Conservation (phyloP, 2,888 invertebrate species). For the Eupithecia dodoneata region DNA sequence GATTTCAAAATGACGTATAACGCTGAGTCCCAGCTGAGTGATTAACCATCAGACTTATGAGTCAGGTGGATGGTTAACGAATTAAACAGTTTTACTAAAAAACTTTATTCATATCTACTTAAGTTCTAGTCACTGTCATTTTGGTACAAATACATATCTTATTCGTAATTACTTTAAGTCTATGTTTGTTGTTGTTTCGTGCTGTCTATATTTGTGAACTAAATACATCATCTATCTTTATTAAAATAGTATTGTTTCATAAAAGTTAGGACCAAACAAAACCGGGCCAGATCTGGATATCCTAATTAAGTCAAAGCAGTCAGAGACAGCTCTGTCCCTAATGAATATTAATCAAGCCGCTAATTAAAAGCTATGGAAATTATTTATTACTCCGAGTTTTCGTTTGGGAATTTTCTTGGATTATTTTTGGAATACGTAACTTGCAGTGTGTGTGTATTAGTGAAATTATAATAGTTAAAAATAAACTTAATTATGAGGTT, state of each 20-base stretch:
- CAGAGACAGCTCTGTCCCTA: conserved; percentile 27
- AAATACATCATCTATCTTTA: too few species aligned
- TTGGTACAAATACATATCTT: neutral
- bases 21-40: neutral
- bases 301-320: conserved; percentile 29
- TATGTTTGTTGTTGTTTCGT: too few species aligned
- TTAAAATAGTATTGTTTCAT: neutral
- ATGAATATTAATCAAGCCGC: conserved; percentile 38
- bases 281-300: conserved; percentile 5
- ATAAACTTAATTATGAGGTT: neutral
- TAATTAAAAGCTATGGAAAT: conserved; percentile 34
- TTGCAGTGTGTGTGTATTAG: neutral
- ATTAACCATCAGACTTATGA: too few species aligned
- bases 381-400: conserved; percentile 23
- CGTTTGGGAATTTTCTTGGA: neutral
- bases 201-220: too few species aligned
- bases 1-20: conserved; percentile 26
- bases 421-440: neutral
- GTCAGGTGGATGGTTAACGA: neutral
- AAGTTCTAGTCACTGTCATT: neutral
- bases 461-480: neutral
- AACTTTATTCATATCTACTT: too few species aligned
- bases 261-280: neutral
- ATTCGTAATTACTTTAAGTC: neutral
- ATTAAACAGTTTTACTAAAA: neutral